Base-by-base conservation (phyloP, 2,113 vertebrate species). In the Myotis yumanensis region DNA sequence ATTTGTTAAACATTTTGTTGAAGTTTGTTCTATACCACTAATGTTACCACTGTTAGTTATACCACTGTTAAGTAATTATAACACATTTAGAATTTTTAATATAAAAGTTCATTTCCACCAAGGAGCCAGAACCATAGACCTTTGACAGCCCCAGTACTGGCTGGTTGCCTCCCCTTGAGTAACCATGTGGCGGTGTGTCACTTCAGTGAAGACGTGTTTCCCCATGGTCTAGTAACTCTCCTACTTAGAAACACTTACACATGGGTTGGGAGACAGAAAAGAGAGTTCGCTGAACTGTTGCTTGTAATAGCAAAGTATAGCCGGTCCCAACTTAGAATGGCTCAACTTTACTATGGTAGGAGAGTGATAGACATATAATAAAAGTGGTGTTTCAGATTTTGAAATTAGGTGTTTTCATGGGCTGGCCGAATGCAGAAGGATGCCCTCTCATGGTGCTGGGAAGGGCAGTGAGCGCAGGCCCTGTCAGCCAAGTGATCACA, bases 211-310 rank as follows among this genome's bases (percentile, higher is more conserved):
- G 28, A n/a, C 32, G 30, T 14, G 30, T 68, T 20, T 64, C 37
- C 48, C 3, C 11, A 5, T 20, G 48, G 72, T 37, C 59, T 59
- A 66, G 43, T 30, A 15, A 20, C 57, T 25, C 51, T 35, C 11
- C 69, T 10, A 76, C 10, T 37, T 54, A 81, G 46, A 30, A 14
- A 14, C 46, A 30, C 15, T 28, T 76, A 11, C 3, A 8, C 35
- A 32, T 3, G 28, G 57, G 14, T 1, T 0, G 40, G 51, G 51
- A 52, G 25, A 62, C 46, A 37, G 22, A 37, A 0, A 0, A 12
- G 15, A 12, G 15, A 20, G 30, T 35, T 86, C 82, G 28, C 25
- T 35, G 35, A 68, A 46, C 48, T 28, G 7, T 43, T 54, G 25
- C 20, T 68, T 23, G 4, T 35, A 17, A 51, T 23, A 54, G 71